Conservation (phyloP, 2,888 invertebrate species). For the Meghimatium bilineatum region DNA sequence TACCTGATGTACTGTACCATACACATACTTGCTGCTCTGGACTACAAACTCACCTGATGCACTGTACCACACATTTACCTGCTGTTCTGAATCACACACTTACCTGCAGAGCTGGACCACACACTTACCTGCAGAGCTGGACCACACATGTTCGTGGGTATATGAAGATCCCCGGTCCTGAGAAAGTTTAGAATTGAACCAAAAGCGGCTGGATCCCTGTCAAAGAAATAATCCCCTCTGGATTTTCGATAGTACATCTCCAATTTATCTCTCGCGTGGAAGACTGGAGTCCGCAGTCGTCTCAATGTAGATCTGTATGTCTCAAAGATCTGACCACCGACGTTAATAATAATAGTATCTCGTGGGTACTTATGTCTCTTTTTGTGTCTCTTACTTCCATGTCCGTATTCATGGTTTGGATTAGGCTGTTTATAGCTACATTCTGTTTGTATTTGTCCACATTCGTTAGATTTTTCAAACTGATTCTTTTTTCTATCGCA, state of each 20-base stretch:
- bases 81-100: no score
- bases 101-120: no score
- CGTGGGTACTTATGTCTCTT: conserved; percentile 40
- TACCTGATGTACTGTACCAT: no score
- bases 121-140: conserved; percentile 60
- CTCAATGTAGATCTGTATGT: conserved; percentile 66
- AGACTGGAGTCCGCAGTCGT: conserved; percentile 59
- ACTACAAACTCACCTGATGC: no score
- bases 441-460: no score
- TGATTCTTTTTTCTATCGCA: no score
- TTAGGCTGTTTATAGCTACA: background rate
- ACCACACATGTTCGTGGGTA: conserved; percentile 72
- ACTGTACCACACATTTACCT: no score
- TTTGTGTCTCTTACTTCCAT: background rate
- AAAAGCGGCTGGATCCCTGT: conserved; percentile 72
- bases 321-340: conserved; percentile 70
- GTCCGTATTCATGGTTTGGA: background rate
- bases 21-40: no score
- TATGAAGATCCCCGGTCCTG: conserved; percentile 72
- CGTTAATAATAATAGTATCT: conserved; percentile 68
- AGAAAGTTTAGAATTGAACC: conserved; percentile 70
- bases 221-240: conserved; percentile 70
- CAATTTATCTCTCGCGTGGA: conserved; percentile 63
- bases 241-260: conserved; percentile 62
- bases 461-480: no score